phyloP scores from a whole-genome alignment of 1,140 invertebrate genomes.

The Coenobita brevimanus region DNA sequence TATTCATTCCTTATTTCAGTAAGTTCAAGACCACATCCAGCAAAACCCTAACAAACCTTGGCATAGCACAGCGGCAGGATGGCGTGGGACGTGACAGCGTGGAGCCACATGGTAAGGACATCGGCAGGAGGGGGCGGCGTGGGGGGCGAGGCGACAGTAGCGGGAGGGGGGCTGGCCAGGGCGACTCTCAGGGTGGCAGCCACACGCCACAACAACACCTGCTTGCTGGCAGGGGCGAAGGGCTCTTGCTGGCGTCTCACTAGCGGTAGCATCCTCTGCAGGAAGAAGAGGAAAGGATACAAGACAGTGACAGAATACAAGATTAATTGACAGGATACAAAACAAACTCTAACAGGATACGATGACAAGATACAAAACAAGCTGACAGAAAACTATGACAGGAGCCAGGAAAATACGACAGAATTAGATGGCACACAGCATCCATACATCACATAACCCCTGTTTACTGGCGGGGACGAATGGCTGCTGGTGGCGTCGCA shows the following conservation, averaged over 20 bases:
- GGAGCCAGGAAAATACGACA: no score
- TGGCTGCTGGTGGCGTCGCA: neutral
- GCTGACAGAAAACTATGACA: no score
- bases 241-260: conserved; percentile 4
- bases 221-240: conserved; percentile 12
- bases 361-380: no score
- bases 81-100: conserved; percentile 25
- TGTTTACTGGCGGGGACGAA: no score
- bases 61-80: conserved; percentile 4
- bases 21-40: neutral
- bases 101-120: conserved; percentile 42
- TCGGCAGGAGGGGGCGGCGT: neutral
- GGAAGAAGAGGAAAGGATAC: no score
- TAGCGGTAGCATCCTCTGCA: neutral
- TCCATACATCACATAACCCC: no score
- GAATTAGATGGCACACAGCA: no score
- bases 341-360: no score
- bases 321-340: no score
- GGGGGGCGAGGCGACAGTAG: neutral
- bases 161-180: neutral
- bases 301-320: no score
- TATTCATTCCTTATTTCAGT: neutral
- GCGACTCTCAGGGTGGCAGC: conserved; percentile 5
- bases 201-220: conserved; percentile 24
- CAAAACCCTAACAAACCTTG: neutral